Conservation (phyloP, 2,888 invertebrate species). For the Drosophila neutralis region DNA sequence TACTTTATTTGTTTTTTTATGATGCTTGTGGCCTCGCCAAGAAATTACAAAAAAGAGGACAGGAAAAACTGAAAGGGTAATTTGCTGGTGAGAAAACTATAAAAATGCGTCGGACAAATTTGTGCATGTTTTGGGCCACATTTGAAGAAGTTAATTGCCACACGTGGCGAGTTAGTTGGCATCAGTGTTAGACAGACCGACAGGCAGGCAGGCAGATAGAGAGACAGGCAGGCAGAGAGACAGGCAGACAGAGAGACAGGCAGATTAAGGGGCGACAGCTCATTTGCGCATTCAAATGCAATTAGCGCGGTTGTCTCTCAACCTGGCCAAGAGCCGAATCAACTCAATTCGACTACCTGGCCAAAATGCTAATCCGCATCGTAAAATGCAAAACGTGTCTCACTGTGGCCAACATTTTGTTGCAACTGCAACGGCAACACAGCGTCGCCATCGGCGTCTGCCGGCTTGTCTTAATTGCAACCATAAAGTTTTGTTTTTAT, state of each 20-base stretch:
- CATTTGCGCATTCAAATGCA: constrained; percentile 65
- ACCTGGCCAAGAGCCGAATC: constrained; percentile 12
- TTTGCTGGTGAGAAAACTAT: constrained; percentile 2
- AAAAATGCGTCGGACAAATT: constrained; percentile 10
- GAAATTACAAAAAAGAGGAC: neutral
- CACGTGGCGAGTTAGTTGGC: constrained; percentile 41
- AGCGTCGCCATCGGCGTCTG: constrained; percentile 1
- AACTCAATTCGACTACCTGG: constrained; percentile 20
- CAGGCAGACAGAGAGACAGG: neutral
- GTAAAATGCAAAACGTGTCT: constrained; percentile 27
- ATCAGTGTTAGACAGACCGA: neutral
- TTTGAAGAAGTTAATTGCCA: constrained; percentile 49
- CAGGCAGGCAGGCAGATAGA: neutral
- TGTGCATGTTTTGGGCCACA: constrained; percentile 14
- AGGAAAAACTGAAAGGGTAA: constrained; percentile 8
- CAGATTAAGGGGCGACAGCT: constrained; percentile 10
- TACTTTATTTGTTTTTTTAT: constrained; percentile 12
- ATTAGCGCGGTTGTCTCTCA: constrained; percentile 36
- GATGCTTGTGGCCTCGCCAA: constrained; percentile 26
- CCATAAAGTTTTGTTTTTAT: constrained; percentile 3
- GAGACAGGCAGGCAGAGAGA: neutral
- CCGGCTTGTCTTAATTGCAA: constrained; percentile 44
- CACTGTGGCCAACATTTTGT: constrained; percentile 10
- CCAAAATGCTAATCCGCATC: constrained; percentile 44
- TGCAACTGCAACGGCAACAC: constrained; percentile 18